Conservation (phyloP, 53 echinoderm and acorn worm species). For the Arbacia lixula region DNA sequence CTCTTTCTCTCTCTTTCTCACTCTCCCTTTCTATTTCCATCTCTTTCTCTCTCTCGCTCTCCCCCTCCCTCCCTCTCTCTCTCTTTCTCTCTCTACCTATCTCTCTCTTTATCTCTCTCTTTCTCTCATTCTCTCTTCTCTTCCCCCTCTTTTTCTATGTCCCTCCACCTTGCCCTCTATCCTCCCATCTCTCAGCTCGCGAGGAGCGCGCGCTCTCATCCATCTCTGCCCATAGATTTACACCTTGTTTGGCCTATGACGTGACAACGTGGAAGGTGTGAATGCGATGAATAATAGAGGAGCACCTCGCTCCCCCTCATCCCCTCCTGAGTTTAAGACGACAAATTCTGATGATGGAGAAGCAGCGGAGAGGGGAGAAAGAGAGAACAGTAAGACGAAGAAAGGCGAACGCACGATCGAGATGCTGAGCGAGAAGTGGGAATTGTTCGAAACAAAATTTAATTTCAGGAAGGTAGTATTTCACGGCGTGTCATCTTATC, state of each 20-base stretch:
- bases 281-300: conserved; percentile 41
- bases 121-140: neutral
- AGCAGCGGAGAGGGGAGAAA: neutral
- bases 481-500: conserved; percentile 29
- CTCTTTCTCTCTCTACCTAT: neutral
- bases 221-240: conserved; percentile 49
- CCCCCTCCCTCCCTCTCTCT: conserved; percentile 11
- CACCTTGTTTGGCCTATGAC: conserved; percentile 55
- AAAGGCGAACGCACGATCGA: neutral
- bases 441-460: conserved; percentile 38
- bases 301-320: neutral
- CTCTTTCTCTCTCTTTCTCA: neutral
- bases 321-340: conserved; percentile 20
- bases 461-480: conserved; percentile 41
- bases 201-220: conserved; percentile 18
- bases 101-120: conserved; percentile 1
- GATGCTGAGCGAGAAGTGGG: conserved; percentile 16
- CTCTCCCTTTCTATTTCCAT: neutral
- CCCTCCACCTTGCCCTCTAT: neutral
- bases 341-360: neutral
- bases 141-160: neutral
- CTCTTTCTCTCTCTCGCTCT: conserved; percentile 4
- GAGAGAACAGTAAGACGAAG: neutral
- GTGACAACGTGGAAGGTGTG: conserved; percentile 39
- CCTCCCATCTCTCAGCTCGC: too few species aligned